Percentiles rank a stretch among this genome's conserved stretches.
phyloP scores from a whole-genome alignment of 2,888 invertebrate species.

The Carabus problematicus region DNA sequence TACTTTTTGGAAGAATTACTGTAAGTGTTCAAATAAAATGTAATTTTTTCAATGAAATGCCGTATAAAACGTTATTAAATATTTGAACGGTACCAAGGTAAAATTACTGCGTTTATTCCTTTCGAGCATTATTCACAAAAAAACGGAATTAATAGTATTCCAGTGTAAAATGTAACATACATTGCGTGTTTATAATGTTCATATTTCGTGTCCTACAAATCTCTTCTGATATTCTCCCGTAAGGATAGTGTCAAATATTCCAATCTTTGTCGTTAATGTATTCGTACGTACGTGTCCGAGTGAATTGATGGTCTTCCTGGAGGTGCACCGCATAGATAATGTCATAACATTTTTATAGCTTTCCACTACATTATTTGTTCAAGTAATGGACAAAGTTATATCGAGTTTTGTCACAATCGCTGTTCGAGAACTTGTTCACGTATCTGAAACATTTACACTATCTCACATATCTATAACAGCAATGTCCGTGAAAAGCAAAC shows the following conservation, averaged over 20 bases:
- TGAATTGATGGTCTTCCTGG: conserved; percentile 24
- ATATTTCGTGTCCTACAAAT: not conserved
- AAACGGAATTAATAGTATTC: too few species aligned
- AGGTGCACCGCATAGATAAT: conserved; percentile 41
- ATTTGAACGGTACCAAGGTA: not conserved
- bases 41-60: conserved; percentile 21
- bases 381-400: conserved; percentile 43
- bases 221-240: not conserved
- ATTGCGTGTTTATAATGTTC: conserved; percentile 3
- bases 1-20: conserved; percentile 8
- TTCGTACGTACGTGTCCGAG: conserved; percentile 36
- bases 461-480: conserved; percentile 11
- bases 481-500: conserved; percentile 2
- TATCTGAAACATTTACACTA: conserved; percentile 20
- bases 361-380: conserved; percentile 42
- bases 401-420: conserved; percentile 40
- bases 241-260: not conserved
- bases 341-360: conserved; percentile 42
- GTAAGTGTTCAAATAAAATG: conserved; percentile 12
- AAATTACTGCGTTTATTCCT: too few species aligned
- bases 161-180: not conserved
- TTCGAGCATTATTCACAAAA: too few species aligned
- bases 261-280: conserved; percentile 30
- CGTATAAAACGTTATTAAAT: conserved; percentile 27
- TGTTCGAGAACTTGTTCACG: conserved; percentile 22